These are phyloP conservation scores for Rhysida immarginata DNA, from an alignment of 1,140 invertebrate species.

Conservation along the genomic window DNA sequence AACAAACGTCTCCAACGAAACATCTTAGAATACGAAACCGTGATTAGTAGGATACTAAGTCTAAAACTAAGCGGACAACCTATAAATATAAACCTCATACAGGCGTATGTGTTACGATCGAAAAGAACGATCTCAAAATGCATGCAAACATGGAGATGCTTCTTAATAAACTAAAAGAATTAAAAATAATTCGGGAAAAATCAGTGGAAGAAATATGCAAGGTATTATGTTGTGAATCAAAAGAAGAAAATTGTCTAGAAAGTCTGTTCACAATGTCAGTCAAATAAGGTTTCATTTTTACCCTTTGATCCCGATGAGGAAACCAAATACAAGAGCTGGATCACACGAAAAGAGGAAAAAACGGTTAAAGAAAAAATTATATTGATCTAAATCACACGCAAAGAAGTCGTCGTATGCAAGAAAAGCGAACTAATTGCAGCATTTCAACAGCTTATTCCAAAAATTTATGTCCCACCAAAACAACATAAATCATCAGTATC, in stretches of 20 bases:
- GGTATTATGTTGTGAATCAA: not conserved
- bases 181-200: not conserved
- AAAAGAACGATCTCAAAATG: no score
- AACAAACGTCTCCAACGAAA: no score
- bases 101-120: no score
- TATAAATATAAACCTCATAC: no score
- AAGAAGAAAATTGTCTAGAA: not conserved
- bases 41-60: no score
- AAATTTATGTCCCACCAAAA: not conserved
- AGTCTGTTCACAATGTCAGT: not conserved
- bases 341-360: not conserved
- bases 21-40: no score
- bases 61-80: no score
- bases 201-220: not conserved
- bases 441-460: not conserved
- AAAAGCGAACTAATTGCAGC: not conserved
- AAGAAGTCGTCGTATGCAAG: not conserved
- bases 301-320: not conserved
- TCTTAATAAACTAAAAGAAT: constrained; percentile 19
- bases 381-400: not conserved
- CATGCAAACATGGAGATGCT: not conserved
- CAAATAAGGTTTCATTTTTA: not conserved
- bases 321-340: not conserved
- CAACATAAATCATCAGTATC: not conserved
- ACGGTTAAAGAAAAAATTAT: not conserved